Evolutionary conservation across 2,888 invertebrate species (phyloP).

Genomic region (Eumacrocentrus americanus): DNA sequence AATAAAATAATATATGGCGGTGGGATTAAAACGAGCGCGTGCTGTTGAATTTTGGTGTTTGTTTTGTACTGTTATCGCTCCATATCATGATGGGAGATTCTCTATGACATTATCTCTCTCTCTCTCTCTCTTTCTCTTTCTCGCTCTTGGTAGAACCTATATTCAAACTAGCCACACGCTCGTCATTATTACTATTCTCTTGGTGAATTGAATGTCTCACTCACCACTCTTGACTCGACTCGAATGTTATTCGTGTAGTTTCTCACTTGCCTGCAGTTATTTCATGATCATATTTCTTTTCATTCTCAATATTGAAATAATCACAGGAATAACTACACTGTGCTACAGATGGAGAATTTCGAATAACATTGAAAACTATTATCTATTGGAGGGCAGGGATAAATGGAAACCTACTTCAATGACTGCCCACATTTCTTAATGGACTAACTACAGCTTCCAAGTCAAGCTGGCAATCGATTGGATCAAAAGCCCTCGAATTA

Average conservation of each 20-base stretch:
- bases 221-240: not conserved
- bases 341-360: not conserved
- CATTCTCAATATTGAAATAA: no score
- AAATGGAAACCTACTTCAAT: constrained; percentile 38
- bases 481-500: constrained; percentile 53
- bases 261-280: not conserved
- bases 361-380: no score
- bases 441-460: constrained; percentile 32
- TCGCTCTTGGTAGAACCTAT: not conserved
- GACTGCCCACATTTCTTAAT: constrained; percentile 54
- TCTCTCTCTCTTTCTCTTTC: constrained; percentile 10
- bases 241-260: not conserved
- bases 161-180: not conserved
- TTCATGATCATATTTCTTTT: no score
- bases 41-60: constrained; percentile 38
- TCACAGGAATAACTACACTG: not conserved
- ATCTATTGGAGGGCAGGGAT: no score
- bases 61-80: constrained; percentile 42
- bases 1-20: constrained; percentile 41
- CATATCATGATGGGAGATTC: constrained; percentile 22
- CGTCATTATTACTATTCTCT: not conserved
- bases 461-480: constrained; percentile 30
- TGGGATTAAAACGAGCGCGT: constrained; percentile 37
- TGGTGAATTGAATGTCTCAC: not conserved
- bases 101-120: not conserved